A percentile compares a stretch with the other conserved stretches of the same genome.
Evolutionary conservation across 2,797 vertebrate genomes (phyloP).

Genomic region (Neostethus bicornis): DNA sequence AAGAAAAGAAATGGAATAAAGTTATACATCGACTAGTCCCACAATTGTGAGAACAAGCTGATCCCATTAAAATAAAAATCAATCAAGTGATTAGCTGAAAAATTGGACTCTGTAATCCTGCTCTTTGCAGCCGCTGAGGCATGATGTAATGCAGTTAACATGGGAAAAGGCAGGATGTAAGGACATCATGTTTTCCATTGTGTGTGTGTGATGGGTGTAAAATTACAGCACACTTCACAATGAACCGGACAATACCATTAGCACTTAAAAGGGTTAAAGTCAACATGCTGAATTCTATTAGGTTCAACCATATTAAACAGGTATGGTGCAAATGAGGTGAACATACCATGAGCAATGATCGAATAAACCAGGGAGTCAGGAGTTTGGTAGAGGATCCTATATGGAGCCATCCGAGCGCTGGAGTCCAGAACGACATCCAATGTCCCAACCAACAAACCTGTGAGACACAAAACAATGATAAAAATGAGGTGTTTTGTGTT

Average conservation of each 20-base stretch:
- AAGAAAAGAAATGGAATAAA: too few species aligned
- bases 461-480: conserved; percentile 20
- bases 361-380: conserved; percentile 94
- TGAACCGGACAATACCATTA: neutral
- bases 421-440: conserved; percentile 97
- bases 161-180: conserved; percentile 47
- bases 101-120: conserved; percentile 46
- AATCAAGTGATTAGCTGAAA: conserved; percentile 18
- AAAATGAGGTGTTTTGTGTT: conserved; percentile 11
- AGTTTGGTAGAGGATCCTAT: conserved; percentile 96
- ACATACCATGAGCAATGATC: conserved; percentile 94
- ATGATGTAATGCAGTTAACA: conserved; percentile 63
- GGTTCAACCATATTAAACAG: neutral
- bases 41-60: conserved; percentile 6
- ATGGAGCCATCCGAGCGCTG: conserved; percentile 93
- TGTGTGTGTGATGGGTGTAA: conserved; percentile 1
- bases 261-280: neutral
- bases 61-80: conserved; percentile 11
- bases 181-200: conserved; percentile 21
- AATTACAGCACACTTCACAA: conserved; percentile 12
- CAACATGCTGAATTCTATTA: neutral
- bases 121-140: conserved; percentile 44
- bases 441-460: conserved; percentile 96
- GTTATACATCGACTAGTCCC: too few species aligned
- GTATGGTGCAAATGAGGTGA: neutral